Conservation (phyloP, 2,888 invertebrate species). For the Resseliella maxima region DNA sequence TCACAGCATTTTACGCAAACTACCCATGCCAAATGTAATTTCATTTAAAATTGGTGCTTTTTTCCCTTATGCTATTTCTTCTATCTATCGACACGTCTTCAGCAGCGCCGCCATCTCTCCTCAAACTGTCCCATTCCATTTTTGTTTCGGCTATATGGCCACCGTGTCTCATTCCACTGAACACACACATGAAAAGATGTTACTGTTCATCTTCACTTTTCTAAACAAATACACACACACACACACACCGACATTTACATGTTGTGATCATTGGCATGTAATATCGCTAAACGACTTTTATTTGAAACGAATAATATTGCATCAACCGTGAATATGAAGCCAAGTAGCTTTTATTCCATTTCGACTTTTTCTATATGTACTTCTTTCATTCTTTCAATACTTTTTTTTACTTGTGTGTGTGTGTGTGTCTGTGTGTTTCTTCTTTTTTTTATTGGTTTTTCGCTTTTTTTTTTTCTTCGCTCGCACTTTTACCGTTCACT, state of each 20-base stretch:
- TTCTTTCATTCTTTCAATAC: not conserved
- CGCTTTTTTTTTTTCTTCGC: not conserved
- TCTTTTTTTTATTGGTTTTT: not conserved
- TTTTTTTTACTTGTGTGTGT: not conserved
- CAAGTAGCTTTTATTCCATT: conserved; percentile 56
- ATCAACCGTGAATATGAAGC: conserved; percentile 57
- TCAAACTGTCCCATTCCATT: not conserved
- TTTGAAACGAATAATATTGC: conserved; percentile 56
- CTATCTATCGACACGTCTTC: not conserved
- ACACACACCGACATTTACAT: conserved; percentile 27
- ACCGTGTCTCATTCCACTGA: not conserved
- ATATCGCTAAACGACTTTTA: conserved; percentile 57
- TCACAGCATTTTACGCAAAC: conserved; percentile 26
- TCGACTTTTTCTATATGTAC: not conserved
- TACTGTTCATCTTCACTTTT: conserved; percentile 17
- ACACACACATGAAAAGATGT: not conserved
- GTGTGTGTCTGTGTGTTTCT: not conserved
- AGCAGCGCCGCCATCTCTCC: not conserved
- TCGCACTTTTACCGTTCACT: not conserved
- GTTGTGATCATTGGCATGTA: conserved; percentile 57
- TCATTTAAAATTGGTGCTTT: conserved; percentile 3
- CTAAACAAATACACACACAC: too few relatives aligned
- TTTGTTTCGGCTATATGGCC: not conserved
- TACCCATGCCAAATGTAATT: conserved; percentile 54
- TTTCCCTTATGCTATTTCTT: not conserved